These are phyloP conservation scores for Magallana angulata DNA, from an alignment of 1,140 invertebrate genomes.

Conservation along the genomic window DNA sequence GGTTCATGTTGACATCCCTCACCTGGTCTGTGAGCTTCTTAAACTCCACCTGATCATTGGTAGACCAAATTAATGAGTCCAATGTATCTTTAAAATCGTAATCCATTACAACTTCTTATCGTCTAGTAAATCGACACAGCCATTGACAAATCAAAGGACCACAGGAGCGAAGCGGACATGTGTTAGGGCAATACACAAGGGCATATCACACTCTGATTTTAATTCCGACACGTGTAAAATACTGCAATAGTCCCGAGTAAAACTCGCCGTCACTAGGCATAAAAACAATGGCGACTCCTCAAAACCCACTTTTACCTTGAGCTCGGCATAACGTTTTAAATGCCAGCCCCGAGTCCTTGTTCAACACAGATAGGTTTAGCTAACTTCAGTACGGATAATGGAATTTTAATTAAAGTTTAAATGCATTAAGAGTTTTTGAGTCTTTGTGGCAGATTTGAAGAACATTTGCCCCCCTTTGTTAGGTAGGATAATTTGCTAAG, in stretches of 20 bases:
- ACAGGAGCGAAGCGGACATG: neutral
- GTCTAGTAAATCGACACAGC: neutral
- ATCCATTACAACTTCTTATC: constrained; percentile 23
- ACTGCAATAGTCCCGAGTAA: neutral
- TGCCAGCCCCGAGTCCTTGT: neutral
- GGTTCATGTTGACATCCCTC: constrained; percentile 66
- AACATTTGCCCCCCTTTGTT: neutral
- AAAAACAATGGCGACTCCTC: neutral
- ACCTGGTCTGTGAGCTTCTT: constrained; percentile 65
- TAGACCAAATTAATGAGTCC: constrained; percentile 34
- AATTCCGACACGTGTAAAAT: neutral
- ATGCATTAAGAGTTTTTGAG: constrained; percentile 23
- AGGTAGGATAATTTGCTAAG: neutral
- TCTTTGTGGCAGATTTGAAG: constrained; percentile 25
- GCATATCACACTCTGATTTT: neutral
- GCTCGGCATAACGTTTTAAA: constrained; percentile 1
- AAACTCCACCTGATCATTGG: constrained; percentile 66
- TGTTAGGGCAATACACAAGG: neutral
- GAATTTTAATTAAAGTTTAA: constrained; percentile 28
- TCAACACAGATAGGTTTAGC: neutral
- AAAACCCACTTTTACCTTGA: constrained; percentile 26
- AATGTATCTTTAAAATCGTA: constrained; percentile 24
- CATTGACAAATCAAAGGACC: neutral
- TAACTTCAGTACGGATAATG: constrained; percentile 19
- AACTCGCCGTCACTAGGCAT: constrained; percentile 1